Conservation (phyloP, 35 echinoderm and acorn worm genomes). For the Anneissia japonica region DNA sequence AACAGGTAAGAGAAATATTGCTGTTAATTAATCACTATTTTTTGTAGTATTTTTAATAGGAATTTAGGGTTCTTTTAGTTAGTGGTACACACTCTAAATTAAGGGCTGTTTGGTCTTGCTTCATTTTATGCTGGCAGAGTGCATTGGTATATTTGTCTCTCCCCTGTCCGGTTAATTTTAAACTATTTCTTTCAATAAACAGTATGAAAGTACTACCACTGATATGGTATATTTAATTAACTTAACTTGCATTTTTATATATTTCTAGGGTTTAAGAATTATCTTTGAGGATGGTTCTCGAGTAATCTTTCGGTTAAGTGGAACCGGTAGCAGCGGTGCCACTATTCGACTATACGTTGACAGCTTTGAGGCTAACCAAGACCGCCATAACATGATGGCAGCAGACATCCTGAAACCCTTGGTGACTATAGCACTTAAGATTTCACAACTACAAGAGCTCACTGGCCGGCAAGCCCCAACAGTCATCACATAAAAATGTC, state of each 20-base stretch:
- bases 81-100: too few species aligned
- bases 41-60: too few species aligned
- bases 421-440: constrained; percentile 58
- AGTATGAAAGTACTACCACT: too few species aligned
- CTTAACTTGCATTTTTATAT: too few species aligned
- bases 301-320: constrained; percentile 76
- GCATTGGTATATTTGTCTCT: too few species aligned
- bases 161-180: too few species aligned
- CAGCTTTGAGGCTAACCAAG: constrained; percentile 57
- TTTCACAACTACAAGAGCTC: constrained; percentile 67
- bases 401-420: constrained; percentile 65
- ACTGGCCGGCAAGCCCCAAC: constrained; percentile 73
- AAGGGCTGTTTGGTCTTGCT: too few species aligned
- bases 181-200: too few species aligned
- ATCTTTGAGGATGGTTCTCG: constrained; percentile 87
- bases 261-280: constrained; percentile 70
- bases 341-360: constrained; percentile 89
- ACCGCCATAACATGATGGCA: constrained; percentile 43
- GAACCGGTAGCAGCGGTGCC: constrained; percentile 80
- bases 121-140: too few species aligned
- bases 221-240: too few species aligned
- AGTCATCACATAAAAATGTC: constrained; percentile 68
- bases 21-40: too few species aligned
- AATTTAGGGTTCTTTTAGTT: too few species aligned
- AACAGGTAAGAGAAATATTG: constrained; percentile 65